Evolutionary conservation across 2,888 invertebrate species (phyloP).

Genomic region (Oasisia sp.): DNA sequence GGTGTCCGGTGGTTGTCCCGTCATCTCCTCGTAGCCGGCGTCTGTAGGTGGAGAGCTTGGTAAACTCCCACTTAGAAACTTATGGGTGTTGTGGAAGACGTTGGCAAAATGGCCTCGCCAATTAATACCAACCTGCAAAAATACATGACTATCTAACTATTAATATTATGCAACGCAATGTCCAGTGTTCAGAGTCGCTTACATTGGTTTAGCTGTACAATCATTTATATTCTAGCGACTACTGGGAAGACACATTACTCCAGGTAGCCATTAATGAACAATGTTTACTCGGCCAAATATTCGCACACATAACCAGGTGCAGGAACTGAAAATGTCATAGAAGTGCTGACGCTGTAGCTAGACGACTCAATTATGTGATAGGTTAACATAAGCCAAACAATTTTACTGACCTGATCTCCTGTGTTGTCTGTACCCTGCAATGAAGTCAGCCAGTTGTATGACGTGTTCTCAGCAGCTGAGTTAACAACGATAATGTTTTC

Average conservation of each 20-base stretch:
- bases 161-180: not conserved
- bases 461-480: slow-evolving; percentile 27
- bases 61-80: not conserved
- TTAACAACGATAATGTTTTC: not conserved
- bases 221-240: too few relatives aligned
- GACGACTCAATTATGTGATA: too few relatives aligned
- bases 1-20: slow-evolving; percentile 24
- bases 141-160: not conserved
- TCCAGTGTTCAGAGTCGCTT: too few relatives aligned
- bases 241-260: too few relatives aligned
- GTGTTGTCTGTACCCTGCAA: not conserved
- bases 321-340: too few relatives aligned
- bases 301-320: too few relatives aligned
- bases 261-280: too few relatives aligned
- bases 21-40: slow-evolving; percentile 19
- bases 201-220: too few relatives aligned
- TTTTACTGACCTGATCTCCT: not conserved
- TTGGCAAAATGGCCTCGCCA: slow-evolving; percentile 22
- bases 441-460: slow-evolving; percentile 23
- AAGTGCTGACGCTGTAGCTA: not conserved
- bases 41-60: not conserved
- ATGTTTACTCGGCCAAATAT: too few relatives aligned
- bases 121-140: not conserved
- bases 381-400: not conserved
- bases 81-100: not conserved